A percentile compares a stretch with the other conserved stretches of the same genome.
Evolutionary conservation across 1,140 invertebrate species (phyloP).

Genomic region (Mercenaria mercenaria): DNA sequence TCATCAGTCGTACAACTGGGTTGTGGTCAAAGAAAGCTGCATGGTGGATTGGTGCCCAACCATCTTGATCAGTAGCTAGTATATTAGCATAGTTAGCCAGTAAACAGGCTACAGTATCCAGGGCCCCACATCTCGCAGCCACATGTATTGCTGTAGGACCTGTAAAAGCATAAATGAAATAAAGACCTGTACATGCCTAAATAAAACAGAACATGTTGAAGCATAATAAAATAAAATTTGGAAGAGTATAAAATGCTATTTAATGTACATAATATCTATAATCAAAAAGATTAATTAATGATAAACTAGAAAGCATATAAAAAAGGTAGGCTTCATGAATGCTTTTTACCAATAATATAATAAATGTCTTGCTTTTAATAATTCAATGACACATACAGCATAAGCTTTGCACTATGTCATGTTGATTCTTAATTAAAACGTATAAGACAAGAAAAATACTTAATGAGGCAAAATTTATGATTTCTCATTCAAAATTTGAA

Average conservation of each 20-base stretch:
- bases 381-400: no score
- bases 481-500: no score
- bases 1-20: slow-evolving; percentile 81
- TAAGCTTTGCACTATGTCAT: no score
- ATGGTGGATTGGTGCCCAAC: slow-evolving; percentile 86
- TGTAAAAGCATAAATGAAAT: slow-evolving; percentile 58
- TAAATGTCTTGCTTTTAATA: no score
- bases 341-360: no score
- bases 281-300: background rate
- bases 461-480: no score
- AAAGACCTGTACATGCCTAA: no score
- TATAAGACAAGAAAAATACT: no score
- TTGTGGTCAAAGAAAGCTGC: slow-evolving; percentile 85
- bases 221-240: background rate
- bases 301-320: background rate
- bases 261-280: background rate
- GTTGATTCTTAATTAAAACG: no score
- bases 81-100: slow-evolving; percentile 84
- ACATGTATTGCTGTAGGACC: slow-evolving; percentile 85
- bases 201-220: background rate
- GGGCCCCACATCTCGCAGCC: slow-evolving; percentile 83
- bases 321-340: no score
- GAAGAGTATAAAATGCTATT: slow-evolving; percentile 9
- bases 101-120: slow-evolving; percentile 84
- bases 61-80: slow-evolving; percentile 82